Evolutionary conservation across 2,888 invertebrate species (phyloP), one percentile per base, ranked within the genome.

Genomic region (Gari tellinella): DNA sequence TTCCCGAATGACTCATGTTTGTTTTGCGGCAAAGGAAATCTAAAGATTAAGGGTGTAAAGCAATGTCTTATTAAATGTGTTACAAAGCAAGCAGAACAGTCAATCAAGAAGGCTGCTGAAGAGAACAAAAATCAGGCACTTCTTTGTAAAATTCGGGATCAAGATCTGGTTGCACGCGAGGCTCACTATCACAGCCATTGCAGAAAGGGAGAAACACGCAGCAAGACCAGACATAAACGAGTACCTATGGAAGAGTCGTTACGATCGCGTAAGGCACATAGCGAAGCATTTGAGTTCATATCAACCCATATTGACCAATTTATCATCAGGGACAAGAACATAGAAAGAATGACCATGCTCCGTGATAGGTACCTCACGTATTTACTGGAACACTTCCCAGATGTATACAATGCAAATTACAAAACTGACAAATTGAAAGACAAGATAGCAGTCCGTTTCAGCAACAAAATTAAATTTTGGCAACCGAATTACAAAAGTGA

Each of bases 361-460:
- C 12, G 41, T 15, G 72, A 72, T 19, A 40, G 45, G 15, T 62
- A 67, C 38, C n/a, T 67, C 12, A 14, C 0, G 14, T 63, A 40
- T 17, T 12, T 65, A n/a, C 23, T 48, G n/a, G 49, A 67, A 41
- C 43, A 72, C 15, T 38, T 37, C 46, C 62, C 69, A 19, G 0
- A 19, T 8, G 25, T 31, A 5, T 72, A 76, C 41, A 76, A 76
- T 43, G 46, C 48, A 48, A 63, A 45, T 12, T 70, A 76, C 55
- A 80, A 72, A 66, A 73, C 76, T 12, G 43, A 55, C 10, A 69
- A 72, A 60, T 41, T 80, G 10, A 64, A 80, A 57, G 49, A 65
- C 31, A 61, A 64, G 48, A n/a, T 70, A 14, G 17, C 26, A 1
- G 61, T 55, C 31, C 38, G 62, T 45, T 76, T 76, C 53, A 21